A percentile compares a stretch with the other conserved stretches of the same genome.
These are phyloP conservation scores for Noctua comes DNA, from an alignment of 2,888 invertebrate species.

Conservation along the genomic window DNA sequence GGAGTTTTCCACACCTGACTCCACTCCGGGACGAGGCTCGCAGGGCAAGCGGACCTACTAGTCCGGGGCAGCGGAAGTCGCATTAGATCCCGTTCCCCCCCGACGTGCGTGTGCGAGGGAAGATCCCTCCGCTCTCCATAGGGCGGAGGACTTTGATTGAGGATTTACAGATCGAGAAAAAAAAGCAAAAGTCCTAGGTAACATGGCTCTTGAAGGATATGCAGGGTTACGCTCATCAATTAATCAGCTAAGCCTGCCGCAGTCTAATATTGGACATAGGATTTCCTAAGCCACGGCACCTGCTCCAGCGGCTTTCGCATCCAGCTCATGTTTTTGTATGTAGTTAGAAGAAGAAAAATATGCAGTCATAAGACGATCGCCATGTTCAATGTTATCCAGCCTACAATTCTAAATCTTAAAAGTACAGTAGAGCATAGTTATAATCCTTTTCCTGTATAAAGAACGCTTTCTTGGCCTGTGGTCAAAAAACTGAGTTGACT, in stretches of 20 bases:
- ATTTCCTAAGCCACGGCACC: neutral
- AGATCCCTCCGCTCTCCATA: too few relatives aligned
- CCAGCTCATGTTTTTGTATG: neutral
- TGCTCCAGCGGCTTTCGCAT: neutral
- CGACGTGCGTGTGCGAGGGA: too few relatives aligned
- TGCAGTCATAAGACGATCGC: neutral
- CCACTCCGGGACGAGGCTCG: too few relatives aligned
- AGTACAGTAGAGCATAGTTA: neutral
- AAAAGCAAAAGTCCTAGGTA: constrained; percentile 15
- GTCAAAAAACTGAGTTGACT: neutral
- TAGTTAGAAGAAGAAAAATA: neutral
- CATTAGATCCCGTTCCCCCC: too few relatives aligned
- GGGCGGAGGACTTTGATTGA: too few relatives aligned
- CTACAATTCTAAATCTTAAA: neutral
- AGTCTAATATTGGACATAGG: neutral
- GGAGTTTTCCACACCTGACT: too few relatives aligned
- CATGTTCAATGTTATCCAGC: neutral
- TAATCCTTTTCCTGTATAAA: too few relatives aligned
- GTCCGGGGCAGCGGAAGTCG: too few relatives aligned
- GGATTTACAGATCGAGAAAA: too few relatives aligned
- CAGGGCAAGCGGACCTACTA: too few relatives aligned
- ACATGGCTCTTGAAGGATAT: too few relatives aligned
- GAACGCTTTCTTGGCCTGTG: neutral
- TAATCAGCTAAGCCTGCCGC: neutral
- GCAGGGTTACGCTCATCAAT: neutral